Conservation (phyloP, 2,113 vertebrate species). For the Australoheros scitulus region DNA sequence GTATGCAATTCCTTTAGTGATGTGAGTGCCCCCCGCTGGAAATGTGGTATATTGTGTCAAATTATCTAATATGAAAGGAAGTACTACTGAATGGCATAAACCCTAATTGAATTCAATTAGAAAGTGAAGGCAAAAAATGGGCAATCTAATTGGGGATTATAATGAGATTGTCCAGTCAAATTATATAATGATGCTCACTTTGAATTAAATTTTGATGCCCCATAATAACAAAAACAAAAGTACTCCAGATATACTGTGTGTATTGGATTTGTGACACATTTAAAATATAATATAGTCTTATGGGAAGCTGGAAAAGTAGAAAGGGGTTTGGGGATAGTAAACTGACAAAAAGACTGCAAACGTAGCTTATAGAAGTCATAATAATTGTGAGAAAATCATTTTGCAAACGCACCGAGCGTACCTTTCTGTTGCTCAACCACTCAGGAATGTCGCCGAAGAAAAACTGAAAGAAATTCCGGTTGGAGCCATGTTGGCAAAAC, state of each 20-base stretch:
- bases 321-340: background rate
- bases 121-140: constrained; percentile 10
- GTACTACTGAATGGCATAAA: constrained; percentile 18
- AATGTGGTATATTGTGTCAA: constrained; percentile 1
- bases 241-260: background rate
- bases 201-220: constrained; percentile 18
- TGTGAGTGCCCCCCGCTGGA: constrained; percentile 54
- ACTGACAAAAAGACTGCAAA: background rate
- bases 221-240: constrained; percentile 10
- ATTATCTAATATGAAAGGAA: background rate
- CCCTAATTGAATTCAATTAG: constrained; percentile 22
- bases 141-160: constrained; percentile 44
- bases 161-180: constrained; percentile 38
- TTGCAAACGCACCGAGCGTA: background rate
- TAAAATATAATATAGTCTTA: background rate
- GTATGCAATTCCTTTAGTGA: background rate
- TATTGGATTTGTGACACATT: background rate
- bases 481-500: constrained; percentile 21
- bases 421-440: background rate
- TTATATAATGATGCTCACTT: constrained; percentile 26
- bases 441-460: background rate
- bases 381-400: background rate
- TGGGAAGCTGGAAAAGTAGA: background rate
- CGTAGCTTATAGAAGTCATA: background rate
- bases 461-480: background rate